Evolutionary conservation across 2,888 invertebrate genomes (phyloP).

Genomic region (Bibio marci): DNA sequence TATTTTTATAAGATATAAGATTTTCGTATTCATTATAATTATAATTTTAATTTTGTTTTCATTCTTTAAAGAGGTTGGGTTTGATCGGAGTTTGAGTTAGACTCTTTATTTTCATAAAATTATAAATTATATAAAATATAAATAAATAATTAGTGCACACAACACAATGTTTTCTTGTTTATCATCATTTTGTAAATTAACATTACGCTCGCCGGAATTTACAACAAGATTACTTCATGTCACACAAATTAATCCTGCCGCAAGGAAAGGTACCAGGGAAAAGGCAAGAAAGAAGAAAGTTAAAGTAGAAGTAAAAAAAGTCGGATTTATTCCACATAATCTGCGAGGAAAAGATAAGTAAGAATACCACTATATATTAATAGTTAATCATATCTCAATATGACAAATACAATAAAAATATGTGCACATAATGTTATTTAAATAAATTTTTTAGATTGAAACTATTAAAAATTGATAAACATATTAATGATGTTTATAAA

Average conservation of each 20-base stretch:
- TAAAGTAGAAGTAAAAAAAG: constrained; percentile 56
- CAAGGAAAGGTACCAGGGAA: constrained; percentile 68
- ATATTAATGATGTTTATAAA: constrained; percentile 41
- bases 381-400: too few species aligned
- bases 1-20: too few species aligned
- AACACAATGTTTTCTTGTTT: too few species aligned
- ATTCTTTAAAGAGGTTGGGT: too few species aligned
- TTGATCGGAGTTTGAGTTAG: too few species aligned
- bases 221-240: constrained; percentile 30
- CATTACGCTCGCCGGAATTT: too few species aligned
- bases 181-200: too few species aligned
- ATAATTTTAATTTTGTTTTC: too few species aligned
- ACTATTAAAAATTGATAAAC: constrained; percentile 31
- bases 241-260: constrained; percentile 47
- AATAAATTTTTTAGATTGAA: constrained; percentile 21
- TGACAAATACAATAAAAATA: not conserved
- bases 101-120: too few species aligned
- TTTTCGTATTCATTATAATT: too few species aligned
- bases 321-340: constrained; percentile 57
- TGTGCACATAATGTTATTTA: not conserved
- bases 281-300: constrained; percentile 58
- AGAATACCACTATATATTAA: constrained; percentile 12
- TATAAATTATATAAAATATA: too few species aligned
- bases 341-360: constrained; percentile 39
- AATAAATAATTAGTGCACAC: too few species aligned